Evolutionary conservation across 2,113 vertebrate genomes (phyloP).

Genomic region (Protobothrops mucrosquamatus): DNA sequence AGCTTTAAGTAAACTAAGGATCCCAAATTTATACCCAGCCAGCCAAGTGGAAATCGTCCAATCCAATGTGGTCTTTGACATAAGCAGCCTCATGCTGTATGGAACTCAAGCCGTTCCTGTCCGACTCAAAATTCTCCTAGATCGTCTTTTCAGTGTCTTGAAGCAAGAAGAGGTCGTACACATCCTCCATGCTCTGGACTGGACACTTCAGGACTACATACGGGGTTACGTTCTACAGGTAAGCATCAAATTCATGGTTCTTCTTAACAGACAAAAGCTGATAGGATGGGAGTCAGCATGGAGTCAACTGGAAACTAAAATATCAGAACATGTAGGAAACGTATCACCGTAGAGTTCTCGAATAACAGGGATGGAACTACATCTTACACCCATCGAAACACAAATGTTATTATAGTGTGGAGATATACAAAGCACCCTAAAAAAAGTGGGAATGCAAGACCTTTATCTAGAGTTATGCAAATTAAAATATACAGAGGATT

Average conservation of each 20-base stretch:
- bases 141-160: constrained; percentile 95
- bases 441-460: background rate
- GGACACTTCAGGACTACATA: constrained; percentile 97
- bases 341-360: background rate
- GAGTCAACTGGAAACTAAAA: background rate
- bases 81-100: constrained; percentile 97
- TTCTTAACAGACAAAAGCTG: background rate
- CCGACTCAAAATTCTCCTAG: constrained; percentile 95
- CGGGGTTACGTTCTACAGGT: constrained; percentile 97
- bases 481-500: background rate
- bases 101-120: constrained; percentile 95
- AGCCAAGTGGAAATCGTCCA: constrained; percentile 98
- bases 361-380: background rate
- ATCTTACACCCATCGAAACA: no score
- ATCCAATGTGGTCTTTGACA: constrained; percentile 96
- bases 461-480: background rate
- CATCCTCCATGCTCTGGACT: constrained; percentile 94
- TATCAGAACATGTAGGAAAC: background rate
- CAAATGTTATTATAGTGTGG: background rate
- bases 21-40: constrained; percentile 85
- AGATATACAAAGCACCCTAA: background rate
- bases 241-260: background rate
- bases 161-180: constrained; percentile 95
- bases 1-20: constrained; percentile 95
- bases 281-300: background rate